Evolutionary conservation across 2,113 vertebrate genomes (phyloP), one percentile per base, ranked within the genome.

Genomic region (Megaceryle maxima): DNA sequence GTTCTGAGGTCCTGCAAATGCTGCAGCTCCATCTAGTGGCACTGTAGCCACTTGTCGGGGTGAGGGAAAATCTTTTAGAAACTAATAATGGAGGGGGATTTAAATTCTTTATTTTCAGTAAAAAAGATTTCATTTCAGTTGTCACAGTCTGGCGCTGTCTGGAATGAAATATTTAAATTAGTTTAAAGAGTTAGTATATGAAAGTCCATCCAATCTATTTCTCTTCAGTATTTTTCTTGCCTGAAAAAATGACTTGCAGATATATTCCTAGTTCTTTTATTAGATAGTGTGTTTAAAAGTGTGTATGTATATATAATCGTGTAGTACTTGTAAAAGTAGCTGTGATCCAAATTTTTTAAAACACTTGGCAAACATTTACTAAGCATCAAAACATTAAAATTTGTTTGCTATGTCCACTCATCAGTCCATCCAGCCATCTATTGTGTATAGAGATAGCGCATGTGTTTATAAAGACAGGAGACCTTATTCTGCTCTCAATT

Each of bases 11-110:
- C 76, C 70, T 37, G 81, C 68, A 74, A 18, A 85, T 92, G 87
- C 86, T 82, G 59, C 91, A 75, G 93, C 96, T 73, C 98, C 98
- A 97, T 93, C 98, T 98, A 92, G 98, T 82, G 98, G 79, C 24
- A 17, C 1, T 14, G 9, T 3, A 12, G 18, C 16, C 63, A 16
- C 39, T 14, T 64, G 56, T 41, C 48, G 16, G 22, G 17, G 18
- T 4, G 7, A 33, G 37, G 11, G 9, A 10, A 28, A 11, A 35
- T 6, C 14, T 37, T 37, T 35, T 3, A 19, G 43, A 43, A 39
- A 31, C 5, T 0, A 5, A 46, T 0, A 17, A 3, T 6, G 29
- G 22, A 12, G 22, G 50, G 22, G 24, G 8, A 39, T 62, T 84
- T 37, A 35, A 57, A 57, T 41, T 67, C 68, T 8, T 2, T 22